These are phyloP conservation scores for Rhea pennata DNA, from an alignment of 2,113 vertebrate species.

Conservation along the genomic window DNA sequence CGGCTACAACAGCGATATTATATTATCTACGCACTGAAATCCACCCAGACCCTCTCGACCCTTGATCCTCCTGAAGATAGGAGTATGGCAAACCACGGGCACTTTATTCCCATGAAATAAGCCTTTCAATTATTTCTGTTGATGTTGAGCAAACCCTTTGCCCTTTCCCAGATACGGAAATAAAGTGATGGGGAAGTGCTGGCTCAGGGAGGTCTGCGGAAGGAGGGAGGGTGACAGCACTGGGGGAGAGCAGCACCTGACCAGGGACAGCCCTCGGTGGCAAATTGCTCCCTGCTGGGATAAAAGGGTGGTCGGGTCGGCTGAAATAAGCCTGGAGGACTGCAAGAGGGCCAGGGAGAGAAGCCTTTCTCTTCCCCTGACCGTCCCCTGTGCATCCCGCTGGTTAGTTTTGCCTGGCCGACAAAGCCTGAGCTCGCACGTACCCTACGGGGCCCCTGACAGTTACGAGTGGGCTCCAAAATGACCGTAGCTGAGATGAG, in stretches of 20 bases:
- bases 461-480: not conserved
- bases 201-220: not conserved
- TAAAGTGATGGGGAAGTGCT: not conserved
- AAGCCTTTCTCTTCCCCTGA: not conserved
- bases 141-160: not conserved
- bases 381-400: not conserved
- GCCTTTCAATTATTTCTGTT: not conserved
- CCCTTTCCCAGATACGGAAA: not conserved
- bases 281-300: not conserved
- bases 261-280: rapidly evolving
- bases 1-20: not conserved
- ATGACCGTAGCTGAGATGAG: not conserved
- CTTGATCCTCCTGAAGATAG: not conserved
- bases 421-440: not conserved
- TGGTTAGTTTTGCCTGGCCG: not conserved
- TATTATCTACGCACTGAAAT: not conserved
- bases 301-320: not conserved
- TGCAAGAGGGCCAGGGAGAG: not conserved
- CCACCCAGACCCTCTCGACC: not conserved
- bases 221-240: not conserved
- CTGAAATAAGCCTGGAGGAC: not conserved
- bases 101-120: not conserved
- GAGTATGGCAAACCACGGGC: not conserved
- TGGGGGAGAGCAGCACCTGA: rapidly evolving
- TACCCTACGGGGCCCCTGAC: not conserved